Conservation (phyloP, 2,113 vertebrate genomes). For the Eclectus roratus region DNA sequence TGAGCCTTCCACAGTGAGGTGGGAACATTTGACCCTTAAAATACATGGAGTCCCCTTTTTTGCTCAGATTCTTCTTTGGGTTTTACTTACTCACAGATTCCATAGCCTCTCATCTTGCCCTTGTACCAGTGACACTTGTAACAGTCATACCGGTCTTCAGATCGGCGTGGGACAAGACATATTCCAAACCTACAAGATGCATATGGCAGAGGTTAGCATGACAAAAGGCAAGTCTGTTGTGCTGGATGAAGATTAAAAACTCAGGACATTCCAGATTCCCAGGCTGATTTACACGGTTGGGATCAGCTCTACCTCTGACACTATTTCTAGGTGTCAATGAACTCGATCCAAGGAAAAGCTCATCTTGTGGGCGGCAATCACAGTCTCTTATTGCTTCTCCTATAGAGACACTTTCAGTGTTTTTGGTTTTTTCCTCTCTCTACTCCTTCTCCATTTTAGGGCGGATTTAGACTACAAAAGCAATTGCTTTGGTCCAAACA, state of each 20-base stretch:
- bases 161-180: conserved; percentile 61
- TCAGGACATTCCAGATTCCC: background rate
- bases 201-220: background rate
- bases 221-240: rapidly evolving
- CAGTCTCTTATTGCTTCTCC: background rate
- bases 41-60: rapidly evolving
- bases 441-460: background rate
- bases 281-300: background rate
- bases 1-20: background rate
- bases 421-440: rapidly evolving
- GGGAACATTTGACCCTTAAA: too few relatives aligned
- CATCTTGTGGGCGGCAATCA: background rate
- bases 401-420: background rate
- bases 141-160: conserved; percentile 74
- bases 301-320: background rate
- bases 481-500: background rate
- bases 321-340: rapidly evolving
- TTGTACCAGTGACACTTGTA: conserved; percentile 81
- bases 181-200: conserved; percentile 74
- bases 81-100: conserved; percentile 83
- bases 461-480: background rate
- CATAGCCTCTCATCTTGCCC: conserved; percentile 75
- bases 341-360: background rate
- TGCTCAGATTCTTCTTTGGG: background rate
- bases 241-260: background rate